A percentile compares a stretch with the other conserved stretches of the same genome.
These are phyloP conservation scores for Erebia palarica DNA, from an alignment of 2,888 invertebrate species.

Conservation along the genomic window DNA sequence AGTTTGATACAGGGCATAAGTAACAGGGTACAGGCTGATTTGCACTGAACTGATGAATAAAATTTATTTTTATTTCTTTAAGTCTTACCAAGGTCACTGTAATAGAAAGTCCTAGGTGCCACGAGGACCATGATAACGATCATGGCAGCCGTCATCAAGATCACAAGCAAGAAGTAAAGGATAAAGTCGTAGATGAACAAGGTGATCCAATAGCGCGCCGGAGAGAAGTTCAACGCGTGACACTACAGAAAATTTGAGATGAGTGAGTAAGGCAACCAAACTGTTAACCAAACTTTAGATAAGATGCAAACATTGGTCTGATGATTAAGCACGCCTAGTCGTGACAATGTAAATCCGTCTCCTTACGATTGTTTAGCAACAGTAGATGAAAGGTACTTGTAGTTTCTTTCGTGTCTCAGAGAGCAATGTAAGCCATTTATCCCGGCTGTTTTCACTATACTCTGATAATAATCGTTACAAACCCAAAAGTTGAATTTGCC, in stretches of 20 bases:
- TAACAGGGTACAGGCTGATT: no score
- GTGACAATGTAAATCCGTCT: no score
- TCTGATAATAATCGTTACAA: no score
- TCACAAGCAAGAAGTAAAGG: conserved; percentile 58
- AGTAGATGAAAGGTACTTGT: no score
- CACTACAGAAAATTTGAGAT: conserved; percentile 46
- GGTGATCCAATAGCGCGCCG: conserved; percentile 62
- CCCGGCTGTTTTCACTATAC: no score
- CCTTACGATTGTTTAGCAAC: no score
- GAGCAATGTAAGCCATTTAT: no score
- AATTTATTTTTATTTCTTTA: background rate
- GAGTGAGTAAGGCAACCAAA: background rate
- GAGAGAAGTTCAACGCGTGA: conserved; percentile 65
- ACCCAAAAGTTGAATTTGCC: no score
- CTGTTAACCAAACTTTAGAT: background rate
- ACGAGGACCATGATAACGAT: conserved; percentile 50
- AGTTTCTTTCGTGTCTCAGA: no score
- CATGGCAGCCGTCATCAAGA: conserved; percentile 53
- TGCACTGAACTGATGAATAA: no score
- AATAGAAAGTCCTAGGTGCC: conserved; percentile 49
- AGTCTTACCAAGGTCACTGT: conserved; percentile 57
- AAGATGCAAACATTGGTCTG: background rate
- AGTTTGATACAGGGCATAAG: no score
- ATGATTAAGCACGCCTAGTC: background rate
- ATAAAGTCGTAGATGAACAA: conserved; percentile 63